Base-by-base conservation (phyloP, 2,797 vertebrate species). In the Platyrinchus mystaceus region DNA sequence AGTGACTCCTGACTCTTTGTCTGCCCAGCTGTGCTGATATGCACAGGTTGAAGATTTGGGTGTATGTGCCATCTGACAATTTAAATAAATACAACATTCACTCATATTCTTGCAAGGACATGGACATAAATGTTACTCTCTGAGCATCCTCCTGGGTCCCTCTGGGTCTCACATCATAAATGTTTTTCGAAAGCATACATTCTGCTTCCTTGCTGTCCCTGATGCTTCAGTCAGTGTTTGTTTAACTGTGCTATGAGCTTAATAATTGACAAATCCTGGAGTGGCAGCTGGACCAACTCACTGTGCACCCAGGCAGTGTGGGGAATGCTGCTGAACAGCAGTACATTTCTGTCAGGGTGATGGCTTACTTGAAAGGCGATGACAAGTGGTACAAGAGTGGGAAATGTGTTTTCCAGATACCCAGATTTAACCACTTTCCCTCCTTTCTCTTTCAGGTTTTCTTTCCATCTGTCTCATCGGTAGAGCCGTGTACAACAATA, bases 321-420 rank as follows among this genome's bases (percentile, higher is more conserved):
- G 50, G 53, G 55, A 76, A 78, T 71, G 70, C 46, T 79, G 74
- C 53, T 71, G 70, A 93, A 63, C 85, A 94, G 68, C 4, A 2
- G 49, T 43, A 59, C 68, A 5, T 64, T 91, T 69, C 94, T 95
- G 73, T 73, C 77, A 91, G 68, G 41, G 34, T 84, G 62, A 90
- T 2, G 50, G 58, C 71, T 93, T 84, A 18, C 89, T 96, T 96
- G 94, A 97, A 95, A 92, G 90, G 80, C 0, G 3, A 87, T 93
- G 77, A 95, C 95, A 97, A 97, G 91, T 95, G 96, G 71, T 95
- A 66, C 75, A 62, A 66, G 36, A 67, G 46, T n/a, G 53, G 87
- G 67, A 96, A 97, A 97, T 97, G 90, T 71, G 75, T 96, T 97
- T 97, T 95, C 95, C 96, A 97, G 95, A 94, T 36, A 87, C 37